A percentile compares a stretch with the other conserved stretches of the same genome.
These are phyloP conservation scores for Haliclystus octoradiatus DNA, from an alignment of 30 jellyfish, hydroid and myxozoan genomes.

Conservation along the genomic window DNA sequence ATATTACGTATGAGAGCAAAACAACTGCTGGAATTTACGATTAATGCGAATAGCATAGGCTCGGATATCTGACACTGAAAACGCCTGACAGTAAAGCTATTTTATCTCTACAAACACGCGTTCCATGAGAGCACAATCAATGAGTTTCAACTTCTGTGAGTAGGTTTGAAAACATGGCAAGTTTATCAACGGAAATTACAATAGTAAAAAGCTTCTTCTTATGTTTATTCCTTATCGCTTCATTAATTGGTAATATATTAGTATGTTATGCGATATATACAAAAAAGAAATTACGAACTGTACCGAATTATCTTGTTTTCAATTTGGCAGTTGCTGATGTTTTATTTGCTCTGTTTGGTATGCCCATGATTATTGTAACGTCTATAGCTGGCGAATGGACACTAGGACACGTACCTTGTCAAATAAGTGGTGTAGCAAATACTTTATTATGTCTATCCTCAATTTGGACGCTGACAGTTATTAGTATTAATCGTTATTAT, in stretches of 20 bases:
- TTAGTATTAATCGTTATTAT: constrained; percentile 73
- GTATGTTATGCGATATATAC: constrained; percentile 59
- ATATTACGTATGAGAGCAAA: no score
- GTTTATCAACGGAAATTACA: constrained; percentile 10
- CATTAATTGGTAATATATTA: constrained; percentile 50
- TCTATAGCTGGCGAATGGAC: constrained; percentile 76
- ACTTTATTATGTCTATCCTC: constrained; percentile 67
- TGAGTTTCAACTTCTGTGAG: no score
- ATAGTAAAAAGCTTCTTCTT: constrained; percentile 45
- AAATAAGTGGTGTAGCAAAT: constrained; percentile 57
- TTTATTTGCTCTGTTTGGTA: constrained; percentile 52
- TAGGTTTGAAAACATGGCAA: no score
- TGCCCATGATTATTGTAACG: constrained; percentile 67
- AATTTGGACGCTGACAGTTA: constrained; percentile 79
- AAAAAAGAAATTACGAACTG: constrained; percentile 44
- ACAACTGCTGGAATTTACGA: no score
- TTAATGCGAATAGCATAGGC: no score
- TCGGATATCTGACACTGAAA: no score
- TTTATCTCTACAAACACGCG: no score
- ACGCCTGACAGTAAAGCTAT: no score
- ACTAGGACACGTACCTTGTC: constrained; percentile 66
- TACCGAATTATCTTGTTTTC: constrained; percentile 79
- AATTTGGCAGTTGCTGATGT: constrained; percentile 88
- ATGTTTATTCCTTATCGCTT: constrained; percentile 29
- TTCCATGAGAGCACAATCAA: no score